Evolutionary conservation across 2,113 vertebrate genomes (phyloP).

Genomic region (Psilopsiagon aymara): DNA sequence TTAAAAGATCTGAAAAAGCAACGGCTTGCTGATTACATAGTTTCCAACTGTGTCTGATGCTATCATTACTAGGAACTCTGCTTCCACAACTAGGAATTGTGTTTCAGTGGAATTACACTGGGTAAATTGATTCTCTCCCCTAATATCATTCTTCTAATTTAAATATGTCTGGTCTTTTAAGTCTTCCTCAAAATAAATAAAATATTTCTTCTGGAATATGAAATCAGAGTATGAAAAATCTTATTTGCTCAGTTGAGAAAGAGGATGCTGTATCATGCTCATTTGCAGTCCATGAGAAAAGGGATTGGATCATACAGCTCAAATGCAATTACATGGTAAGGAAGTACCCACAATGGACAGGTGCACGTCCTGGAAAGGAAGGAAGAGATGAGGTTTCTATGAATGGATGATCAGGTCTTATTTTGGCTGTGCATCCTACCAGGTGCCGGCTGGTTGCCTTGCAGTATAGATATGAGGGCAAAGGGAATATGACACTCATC

Average conservation of each 20-base stretch:
- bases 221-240: neutral
- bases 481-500: rapidly evolving
- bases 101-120: neutral
- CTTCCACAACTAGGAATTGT: neutral
- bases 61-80: neutral
- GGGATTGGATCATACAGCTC: neutral
- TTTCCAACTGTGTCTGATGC: neutral
- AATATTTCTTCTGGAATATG: neutral
- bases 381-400: neutral
- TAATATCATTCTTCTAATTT: neutral
- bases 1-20: neutral
- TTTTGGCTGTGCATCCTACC: neutral
- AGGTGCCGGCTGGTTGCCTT: neutral
- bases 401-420: neutral
- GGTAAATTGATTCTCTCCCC: neutral
- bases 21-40: neutral
- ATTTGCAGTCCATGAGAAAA: neutral
- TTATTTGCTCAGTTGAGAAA: neutral
- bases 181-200: neutral
- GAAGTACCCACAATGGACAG: neutral
- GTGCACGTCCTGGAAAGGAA: neutral
- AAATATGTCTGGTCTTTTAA: neutral
- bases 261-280: neutral
- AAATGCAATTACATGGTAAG: neutral
- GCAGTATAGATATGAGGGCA: neutral